These are phyloP conservation scores for Physeter macrocephalus DNA, from an alignment of 2,113 vertebrate genomes.

Conservation along the genomic window DNA sequence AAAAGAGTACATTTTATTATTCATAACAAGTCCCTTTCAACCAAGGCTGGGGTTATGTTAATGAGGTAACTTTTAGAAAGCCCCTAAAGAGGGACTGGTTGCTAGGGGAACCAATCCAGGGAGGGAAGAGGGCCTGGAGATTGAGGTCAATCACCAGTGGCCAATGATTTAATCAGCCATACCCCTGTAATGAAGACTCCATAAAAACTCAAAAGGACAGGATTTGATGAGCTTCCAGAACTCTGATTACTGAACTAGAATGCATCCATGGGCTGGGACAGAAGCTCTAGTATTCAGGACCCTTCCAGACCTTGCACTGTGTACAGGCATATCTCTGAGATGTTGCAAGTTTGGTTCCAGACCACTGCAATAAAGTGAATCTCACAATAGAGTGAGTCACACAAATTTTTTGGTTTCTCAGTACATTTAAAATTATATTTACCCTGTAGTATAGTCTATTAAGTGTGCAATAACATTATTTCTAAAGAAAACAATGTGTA, in stretches of 20 bases:
- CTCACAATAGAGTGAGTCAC: not conserved
- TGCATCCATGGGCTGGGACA: not conserved
- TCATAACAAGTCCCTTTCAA: not conserved
- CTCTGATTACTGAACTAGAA: not conserved
- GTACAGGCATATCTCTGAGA: not conserved
- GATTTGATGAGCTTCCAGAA: not conserved
- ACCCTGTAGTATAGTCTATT: not conserved
- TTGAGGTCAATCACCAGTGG: not conserved
- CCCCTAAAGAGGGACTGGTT: not conserved
- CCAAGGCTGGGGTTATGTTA: not conserved
- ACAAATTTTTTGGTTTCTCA: not conserved
- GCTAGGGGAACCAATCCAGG: not conserved
- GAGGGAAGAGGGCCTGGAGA: not conserved
- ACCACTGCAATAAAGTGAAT: not conserved
- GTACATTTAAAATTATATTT: not conserved
- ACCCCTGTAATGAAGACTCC: not conserved
- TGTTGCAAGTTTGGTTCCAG: not conserved
- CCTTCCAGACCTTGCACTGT: not conserved
- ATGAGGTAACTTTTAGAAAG: not conserved
- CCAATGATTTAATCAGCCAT: not conserved
- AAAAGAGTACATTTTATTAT: not conserved
- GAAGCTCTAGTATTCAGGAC: not conserved
- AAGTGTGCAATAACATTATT: not conserved
- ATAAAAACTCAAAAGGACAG: not conserved
- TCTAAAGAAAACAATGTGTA: not conserved